Evolutionary conservation across 2,797 vertebrate genomes (phyloP).

Genomic region (Falco novaeseelandiae): DNA sequence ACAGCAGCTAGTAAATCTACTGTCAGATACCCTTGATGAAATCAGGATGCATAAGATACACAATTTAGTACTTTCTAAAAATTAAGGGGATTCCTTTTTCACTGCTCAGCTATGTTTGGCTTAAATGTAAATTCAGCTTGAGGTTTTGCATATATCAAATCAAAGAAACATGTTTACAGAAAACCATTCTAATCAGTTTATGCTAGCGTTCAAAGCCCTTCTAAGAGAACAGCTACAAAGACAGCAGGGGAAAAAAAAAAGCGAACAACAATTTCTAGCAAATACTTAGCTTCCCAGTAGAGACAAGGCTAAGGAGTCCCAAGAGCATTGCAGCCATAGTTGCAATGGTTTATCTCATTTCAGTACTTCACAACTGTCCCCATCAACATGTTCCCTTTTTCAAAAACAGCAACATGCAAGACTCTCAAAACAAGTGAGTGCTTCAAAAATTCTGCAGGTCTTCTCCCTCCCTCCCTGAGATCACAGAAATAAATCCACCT

Average conservation of each 20-base stretch:
- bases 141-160: not conserved
- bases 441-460: not conserved
- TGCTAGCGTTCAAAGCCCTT: not conserved
- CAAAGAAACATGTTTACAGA: not conserved
- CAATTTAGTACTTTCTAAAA: not conserved
- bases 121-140: not conserved
- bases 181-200: not conserved
- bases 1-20: not conserved
- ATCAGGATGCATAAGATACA: not conserved
- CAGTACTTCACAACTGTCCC: not conserved
- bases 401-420: not conserved
- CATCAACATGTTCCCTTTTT: not conserved
- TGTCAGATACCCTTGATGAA: not conserved
- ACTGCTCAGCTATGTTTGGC: not conserved
- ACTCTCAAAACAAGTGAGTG: not conserved
- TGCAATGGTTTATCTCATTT: constrained; percentile 21
- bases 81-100: not conserved
- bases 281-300: not conserved
- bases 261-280: not conserved
- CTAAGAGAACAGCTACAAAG: not conserved
- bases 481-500: not conserved
- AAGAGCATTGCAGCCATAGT: constrained; percentile 5
- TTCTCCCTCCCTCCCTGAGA: not conserved
- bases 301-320: constrained; percentile 41
- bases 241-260: not conserved